A percentile compares a stretch with the other conserved stretches of the same genome.
Evolutionary conservation across 2,888 invertebrate genomes (phyloP).

Genomic region (Cantharis rufa): DNA sequence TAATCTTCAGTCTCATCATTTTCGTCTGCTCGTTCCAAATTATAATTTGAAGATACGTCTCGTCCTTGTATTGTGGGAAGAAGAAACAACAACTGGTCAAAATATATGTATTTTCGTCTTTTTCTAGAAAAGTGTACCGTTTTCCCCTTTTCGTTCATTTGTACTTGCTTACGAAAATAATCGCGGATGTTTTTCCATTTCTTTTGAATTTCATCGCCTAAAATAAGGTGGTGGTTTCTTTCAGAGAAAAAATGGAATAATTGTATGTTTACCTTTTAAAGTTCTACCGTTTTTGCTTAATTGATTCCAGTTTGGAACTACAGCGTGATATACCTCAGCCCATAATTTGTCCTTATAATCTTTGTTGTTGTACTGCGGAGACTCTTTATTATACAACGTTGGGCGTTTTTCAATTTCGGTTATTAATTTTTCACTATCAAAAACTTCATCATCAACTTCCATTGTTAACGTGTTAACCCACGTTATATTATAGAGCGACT

Average conservation of each 20-base stretch:
- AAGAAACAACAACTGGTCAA: not conserved
- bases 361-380: not conserved
- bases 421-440: not conserved
- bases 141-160: not conserved
- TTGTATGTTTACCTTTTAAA: not conserved
- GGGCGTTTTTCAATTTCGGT: not conserved
- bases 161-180: not conserved
- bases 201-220: not conserved
- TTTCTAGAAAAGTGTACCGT: not conserved
- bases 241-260: not conserved
- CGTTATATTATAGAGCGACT: not conserved
- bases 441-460: not conserved
- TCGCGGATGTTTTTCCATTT: not conserved
- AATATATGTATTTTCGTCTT: not conserved
- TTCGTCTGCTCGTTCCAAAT: not conserved
- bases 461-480: not conserved
- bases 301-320: not conserved
- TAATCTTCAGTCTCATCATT: not conserved
- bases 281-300: not conserved
- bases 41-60: not conserved
- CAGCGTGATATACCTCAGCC: not conserved
- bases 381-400: not conserved
- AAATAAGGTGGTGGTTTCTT: not conserved
- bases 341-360: not conserved
- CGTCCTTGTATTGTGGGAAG: not conserved